Percentiles rank a stretch among this genome's conserved stretches.
phyloP scores from a whole-genome alignment of 2,888 invertebrate genomes.

The Stenotaenia linearis region DNA sequence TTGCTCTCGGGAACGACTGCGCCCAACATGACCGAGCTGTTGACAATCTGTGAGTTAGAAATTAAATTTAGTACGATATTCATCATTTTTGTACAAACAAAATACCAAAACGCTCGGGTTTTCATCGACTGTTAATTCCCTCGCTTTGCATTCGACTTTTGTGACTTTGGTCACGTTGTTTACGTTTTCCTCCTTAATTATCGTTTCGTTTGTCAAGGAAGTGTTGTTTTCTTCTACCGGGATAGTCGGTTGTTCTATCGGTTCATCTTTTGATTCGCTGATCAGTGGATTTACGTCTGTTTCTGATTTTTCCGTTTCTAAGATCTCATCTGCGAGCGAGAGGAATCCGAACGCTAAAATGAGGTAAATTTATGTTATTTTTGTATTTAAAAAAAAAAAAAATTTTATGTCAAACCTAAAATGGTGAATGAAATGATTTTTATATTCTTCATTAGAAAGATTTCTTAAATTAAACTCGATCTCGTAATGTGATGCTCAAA shows the following conservation, averaged over 20 bases:
- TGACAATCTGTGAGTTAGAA: slow-evolving; percentile 59
- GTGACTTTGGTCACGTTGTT: neutral
- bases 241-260: too few relatives aligned
- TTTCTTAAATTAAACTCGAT: neutral
- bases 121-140: neutral
- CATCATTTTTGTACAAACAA: neutral
- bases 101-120: neutral
- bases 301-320: too few relatives aligned
- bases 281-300: too few relatives aligned
- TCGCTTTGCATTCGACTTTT: neutral
- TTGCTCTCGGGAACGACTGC: slow-evolving; percentile 60
- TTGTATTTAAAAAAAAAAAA: too few relatives aligned
- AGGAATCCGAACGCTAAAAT: too few relatives aligned
- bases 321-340: neutral
- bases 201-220: neutral
- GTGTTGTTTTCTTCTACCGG: neutral
- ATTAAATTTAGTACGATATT: neutral
- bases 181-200: neutral
- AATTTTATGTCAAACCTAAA: too few relatives aligned
- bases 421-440: neutral
- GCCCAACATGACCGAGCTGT: slow-evolving; percentile 64
- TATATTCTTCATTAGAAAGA: neutral
- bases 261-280: too few relatives aligned
- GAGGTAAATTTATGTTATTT: too few relatives aligned
- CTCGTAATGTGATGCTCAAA: neutral